Percentiles rank a stretch among this genome's conserved stretches.
Conservation (phyloP, 2,113 vertebrate genomes). For the Bettongia penicillata region DNA sequence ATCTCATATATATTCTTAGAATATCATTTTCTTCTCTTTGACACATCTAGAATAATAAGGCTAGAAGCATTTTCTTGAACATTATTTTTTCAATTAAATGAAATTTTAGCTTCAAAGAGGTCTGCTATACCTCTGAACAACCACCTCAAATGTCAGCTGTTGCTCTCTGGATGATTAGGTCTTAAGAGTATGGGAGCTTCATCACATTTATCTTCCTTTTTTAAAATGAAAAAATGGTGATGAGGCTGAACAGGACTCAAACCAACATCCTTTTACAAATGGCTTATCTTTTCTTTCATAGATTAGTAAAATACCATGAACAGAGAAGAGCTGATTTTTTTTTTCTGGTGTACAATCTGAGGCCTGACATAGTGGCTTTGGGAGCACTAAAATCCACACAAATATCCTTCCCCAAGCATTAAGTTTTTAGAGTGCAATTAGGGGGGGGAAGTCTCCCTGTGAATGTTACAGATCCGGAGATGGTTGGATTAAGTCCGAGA, state of each 20-base stretch:
- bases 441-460: not conserved
- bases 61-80: not conserved
- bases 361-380: not conserved
- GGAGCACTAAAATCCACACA: not conserved
- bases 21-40: conserved; percentile 7
- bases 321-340: conserved; percentile 15
- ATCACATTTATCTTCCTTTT: not conserved
- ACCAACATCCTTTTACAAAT: not conserved
- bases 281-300: not conserved
- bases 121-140: not conserved
- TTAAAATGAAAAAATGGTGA: not conserved
- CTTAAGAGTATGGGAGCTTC: not conserved
- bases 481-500: not conserved
- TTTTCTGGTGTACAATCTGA: not conserved
- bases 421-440: not conserved
- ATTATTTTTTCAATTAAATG: conserved; percentile 11
- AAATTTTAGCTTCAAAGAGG: not conserved
- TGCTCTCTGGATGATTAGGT: not conserved
- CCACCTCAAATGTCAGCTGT: not conserved
- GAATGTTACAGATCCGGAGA: not conserved
- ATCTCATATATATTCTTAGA: not conserved
- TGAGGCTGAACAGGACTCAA: not conserved
- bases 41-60: not conserved
- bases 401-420: not conserved
- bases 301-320: not conserved